Percentiles rank a stretch among this genome's conserved stretches.
phyloP scores from a whole-genome alignment of 1,140 invertebrate genomes.

The Triops longicaudatus region DNA sequence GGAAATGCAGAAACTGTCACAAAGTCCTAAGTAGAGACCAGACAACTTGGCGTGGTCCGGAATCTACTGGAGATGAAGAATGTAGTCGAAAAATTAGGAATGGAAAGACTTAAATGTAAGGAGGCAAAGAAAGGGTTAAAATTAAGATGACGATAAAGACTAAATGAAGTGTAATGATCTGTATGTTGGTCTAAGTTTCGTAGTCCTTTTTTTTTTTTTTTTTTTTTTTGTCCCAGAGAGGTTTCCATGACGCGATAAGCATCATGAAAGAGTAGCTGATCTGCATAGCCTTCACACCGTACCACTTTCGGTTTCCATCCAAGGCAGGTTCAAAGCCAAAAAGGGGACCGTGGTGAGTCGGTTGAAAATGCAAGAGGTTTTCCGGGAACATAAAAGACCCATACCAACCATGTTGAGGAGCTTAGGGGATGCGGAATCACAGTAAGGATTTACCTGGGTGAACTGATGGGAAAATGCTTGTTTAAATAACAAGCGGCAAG shows the following conservation, averaged over 20 bases:
- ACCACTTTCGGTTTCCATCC: conserved; percentile 14
- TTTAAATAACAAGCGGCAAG: not conserved
- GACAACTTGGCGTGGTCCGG: too few relatives aligned
- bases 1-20: too few relatives aligned
- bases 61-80: not conserved
- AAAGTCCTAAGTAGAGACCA: too few relatives aligned
- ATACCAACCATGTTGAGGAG: not conserved
- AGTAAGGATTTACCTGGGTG: not conserved
- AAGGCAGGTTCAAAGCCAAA: not conserved
- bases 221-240: not conserved
- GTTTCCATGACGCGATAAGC: not conserved
- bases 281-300: conserved; percentile 14
- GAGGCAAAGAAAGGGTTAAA: not conserved
- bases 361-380: not conserved
- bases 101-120: not conserved
- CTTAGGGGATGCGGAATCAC: not conserved
- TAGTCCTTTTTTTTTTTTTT: too few relatives aligned
- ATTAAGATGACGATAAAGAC: not conserved
- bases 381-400: not conserved
- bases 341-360: not conserved
- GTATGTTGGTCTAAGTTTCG: not conserved
- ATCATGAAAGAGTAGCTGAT: conserved; percentile 15
- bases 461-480: not conserved
- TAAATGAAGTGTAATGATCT: not conserved
- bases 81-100: not conserved